Base-by-base conservation (phyloP, 64 coral and sea anemone species). In the Exaiptasia diaphana region DNA sequence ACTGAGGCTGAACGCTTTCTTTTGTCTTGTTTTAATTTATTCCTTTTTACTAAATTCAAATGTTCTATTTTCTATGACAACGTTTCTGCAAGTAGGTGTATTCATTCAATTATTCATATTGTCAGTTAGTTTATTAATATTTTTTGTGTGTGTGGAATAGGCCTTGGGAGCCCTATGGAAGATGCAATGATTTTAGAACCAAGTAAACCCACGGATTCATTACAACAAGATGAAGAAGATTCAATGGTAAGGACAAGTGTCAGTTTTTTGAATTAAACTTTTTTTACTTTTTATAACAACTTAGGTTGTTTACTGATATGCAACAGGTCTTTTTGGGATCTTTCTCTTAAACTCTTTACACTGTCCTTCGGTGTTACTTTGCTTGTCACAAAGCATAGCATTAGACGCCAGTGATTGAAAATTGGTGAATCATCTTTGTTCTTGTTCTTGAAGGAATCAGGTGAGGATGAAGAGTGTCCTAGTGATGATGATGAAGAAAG, bases 121-220 rank as follows among this genome's bases (percentile, higher is more conserved):
- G n/a, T n/a, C n/a, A n/a, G n/a, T n/a, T n/a, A n/a, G n/a, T n/a
- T n/a, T n/a, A n/a, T n/a, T 53, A 34, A 64, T 22, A 26, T 29
- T 77, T 11, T 14, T 55, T 25, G 39, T 42, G 11, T 37, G 12
- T n/a, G n/a, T n/a, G 53, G 4, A 8, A n/a, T 48, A 93, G 90
- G 76, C 48, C 67, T 93, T 25, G 45, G n/a, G 21, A 38, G 50
- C 44, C 20, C 35, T 41, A 54, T 46, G n/a, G 83, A 87, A 12
- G 83, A 93, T 68, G 90, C 90, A 22, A 93, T 93, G 90, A 83
- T 93, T 13, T 39, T 93, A 18, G 76, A 93, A 24, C 68, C 90
- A 53, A 87, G 90, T 68, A 35, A 58, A 20, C 90, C 90, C 53
- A 81, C 78, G 8, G 68, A 87, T 68, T 83, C 77, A 41, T 45